These are phyloP conservation scores for Pardosa pseudoannulata DNA, from an alignment of 2,888 invertebrate species.

Conservation along the genomic window DNA sequence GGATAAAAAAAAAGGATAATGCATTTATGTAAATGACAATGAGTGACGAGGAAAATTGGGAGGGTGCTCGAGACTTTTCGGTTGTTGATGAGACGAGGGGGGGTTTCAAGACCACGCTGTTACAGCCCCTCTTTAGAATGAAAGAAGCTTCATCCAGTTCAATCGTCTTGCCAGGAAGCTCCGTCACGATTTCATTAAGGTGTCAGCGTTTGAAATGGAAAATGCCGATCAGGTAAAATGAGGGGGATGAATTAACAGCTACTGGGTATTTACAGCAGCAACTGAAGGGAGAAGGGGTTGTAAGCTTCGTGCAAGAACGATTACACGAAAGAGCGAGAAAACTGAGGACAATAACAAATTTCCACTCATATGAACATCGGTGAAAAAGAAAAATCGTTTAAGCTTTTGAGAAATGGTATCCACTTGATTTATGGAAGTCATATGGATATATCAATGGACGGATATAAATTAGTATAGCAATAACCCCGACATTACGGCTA, in stretches of 20 bases:
- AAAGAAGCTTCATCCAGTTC: not conserved
- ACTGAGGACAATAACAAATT: not conserved
- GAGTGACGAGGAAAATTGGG: constrained; percentile 9
- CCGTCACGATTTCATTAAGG: constrained; percentile 21
- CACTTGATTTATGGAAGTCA: no score
- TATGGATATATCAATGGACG: no score
- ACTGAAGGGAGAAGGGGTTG: not conserved
- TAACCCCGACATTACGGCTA: no score
- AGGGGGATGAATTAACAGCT: constrained; percentile 7
- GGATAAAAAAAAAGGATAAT: not conserved
- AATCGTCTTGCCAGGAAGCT: not conserved
- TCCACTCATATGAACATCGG: no score
- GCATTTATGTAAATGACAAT: constrained; percentile 7
- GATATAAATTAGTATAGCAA: no score
- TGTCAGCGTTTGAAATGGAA: constrained; percentile 11
- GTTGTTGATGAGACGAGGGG: not conserved
- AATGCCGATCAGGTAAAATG: not conserved
- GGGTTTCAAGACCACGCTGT: not conserved
- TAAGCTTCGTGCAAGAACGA: not conserved
- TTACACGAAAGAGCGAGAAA: not conserved
- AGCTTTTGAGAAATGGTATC: no score
- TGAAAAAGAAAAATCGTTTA: no score
- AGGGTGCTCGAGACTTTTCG: not conserved
- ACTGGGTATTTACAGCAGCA: not conserved
- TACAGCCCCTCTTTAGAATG: not conserved